Evolutionary conservation across 2,888 invertebrate genomes (phyloP), one percentile per base, ranked within the genome.

Genomic region (Nycteola revayana): DNA sequence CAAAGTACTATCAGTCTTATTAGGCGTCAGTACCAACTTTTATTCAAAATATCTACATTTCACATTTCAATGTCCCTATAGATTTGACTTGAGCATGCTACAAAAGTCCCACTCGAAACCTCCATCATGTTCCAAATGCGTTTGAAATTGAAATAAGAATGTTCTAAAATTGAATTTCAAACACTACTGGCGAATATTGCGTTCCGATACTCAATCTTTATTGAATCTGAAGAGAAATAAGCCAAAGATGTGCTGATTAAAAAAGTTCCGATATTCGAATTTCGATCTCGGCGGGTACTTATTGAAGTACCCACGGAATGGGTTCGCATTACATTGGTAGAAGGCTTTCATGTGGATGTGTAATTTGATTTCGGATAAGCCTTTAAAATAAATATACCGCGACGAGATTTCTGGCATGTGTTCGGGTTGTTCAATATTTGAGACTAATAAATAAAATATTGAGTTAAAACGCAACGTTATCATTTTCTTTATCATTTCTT

Each of bases 101-200:
- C 56, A 33, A 51, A 37, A 44, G 45, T 42, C 37, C 43, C 48
- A 45, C 50, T 47, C 26, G 33, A 9, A 25, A 39, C 34, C 40
- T 53, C 37, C 33, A 36, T 44, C 42, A 45, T 42, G 42, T 39
- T 25, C 41, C 32, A 22, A 53, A 44, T 45, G 33, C 51, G 41
- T 53, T 49, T 50, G 54, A 50, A 57, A 56, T 53, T 39, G 42
- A 49, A 58, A 51, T 44, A 56, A 56, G 45, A 51, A 56, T 49
- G 35, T 46, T 49, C 35, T 36, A 49, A 55, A 55, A 55, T 59
- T 58, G 51, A 58, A 55, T 59, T 47, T 42, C 42, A 20, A 46
- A 43, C 28, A 37, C 36, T 48, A 45, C 39, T 28, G 28, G 25
- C 23, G 36, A 33, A 43, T 49, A 58, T 49, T 51, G 51, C 38